phyloP scores from a whole-genome alignment of 2,888 invertebrate genomes.

The Operophtera brumata region DNA sequence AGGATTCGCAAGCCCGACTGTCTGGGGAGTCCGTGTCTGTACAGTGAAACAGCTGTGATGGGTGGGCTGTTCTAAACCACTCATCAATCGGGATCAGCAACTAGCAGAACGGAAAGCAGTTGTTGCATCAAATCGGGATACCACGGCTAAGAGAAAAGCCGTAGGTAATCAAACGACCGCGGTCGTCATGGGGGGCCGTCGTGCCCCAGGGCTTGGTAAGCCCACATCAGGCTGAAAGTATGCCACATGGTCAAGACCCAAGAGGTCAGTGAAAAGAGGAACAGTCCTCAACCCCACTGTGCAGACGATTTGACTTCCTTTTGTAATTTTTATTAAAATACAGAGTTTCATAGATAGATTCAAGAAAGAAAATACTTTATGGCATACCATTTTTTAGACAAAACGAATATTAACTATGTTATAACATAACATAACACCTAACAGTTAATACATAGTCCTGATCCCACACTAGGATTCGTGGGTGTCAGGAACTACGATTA shows the following conservation, averaged over 20 bases:
- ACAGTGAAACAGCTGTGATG: slow-evolving; percentile 15
- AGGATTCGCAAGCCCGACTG: background rate
- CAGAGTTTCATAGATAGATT: no score
- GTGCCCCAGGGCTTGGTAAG: background rate
- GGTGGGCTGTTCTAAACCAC: slow-evolving; percentile 17
- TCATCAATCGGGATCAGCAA: slow-evolving; percentile 4
- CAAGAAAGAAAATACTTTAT: no score
- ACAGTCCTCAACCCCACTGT: slow-evolving; percentile 11
- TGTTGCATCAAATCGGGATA: slow-evolving; percentile 8
- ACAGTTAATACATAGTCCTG: no score
- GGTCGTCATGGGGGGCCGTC: slow-evolving; percentile 4
- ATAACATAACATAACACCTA: no score
- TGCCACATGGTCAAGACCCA: slow-evolving; percentile 4
- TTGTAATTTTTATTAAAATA: background rate
- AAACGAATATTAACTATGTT: no score
- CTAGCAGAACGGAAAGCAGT: background rate
- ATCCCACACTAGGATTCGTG: no score
- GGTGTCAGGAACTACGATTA: no score
- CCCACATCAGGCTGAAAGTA: slow-evolving; percentile 9
- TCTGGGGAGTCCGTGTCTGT: slow-evolving; percentile 21
- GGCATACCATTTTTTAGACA: no score
- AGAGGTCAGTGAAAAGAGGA: slow-evolving; percentile 6
- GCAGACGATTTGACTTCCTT: slow-evolving; percentile 16
- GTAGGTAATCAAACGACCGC: background rate
- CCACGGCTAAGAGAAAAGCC: no score